Conservation (phyloP, 2,797 vertebrate genomes). For the Emys orbicularis region DNA sequence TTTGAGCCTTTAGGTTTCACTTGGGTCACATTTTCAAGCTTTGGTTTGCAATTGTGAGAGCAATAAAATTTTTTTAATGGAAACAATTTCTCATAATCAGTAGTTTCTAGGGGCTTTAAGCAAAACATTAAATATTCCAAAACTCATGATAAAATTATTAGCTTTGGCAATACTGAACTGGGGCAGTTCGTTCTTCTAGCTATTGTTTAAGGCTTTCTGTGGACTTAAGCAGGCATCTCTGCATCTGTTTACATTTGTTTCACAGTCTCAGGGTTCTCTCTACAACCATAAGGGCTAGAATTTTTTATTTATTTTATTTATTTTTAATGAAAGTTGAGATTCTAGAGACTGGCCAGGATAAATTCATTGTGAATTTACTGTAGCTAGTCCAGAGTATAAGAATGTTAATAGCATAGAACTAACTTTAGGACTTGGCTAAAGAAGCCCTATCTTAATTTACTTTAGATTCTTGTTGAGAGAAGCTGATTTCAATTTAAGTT, state of each 20-base stretch:
- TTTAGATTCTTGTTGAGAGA: neutral
- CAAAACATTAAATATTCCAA: slow-evolving; percentile 13
- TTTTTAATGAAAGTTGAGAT: neutral
- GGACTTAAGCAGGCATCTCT: slow-evolving; percentile 29
- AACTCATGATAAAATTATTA: neutral
- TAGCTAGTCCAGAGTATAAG: neutral
- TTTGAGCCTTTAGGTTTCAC: neutral
- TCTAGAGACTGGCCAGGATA: neutral
- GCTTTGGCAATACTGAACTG: slow-evolving; percentile 4
- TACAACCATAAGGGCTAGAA: neutral
- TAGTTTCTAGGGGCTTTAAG: slow-evolving; percentile 38
- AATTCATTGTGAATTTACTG: neutral
- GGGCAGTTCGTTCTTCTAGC: neutral
- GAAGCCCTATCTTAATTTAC: neutral
- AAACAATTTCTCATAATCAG: neutral
- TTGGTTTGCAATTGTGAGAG: slow-evolving; percentile 15
- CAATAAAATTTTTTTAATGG: neutral
- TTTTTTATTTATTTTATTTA: too few relatives aligned
- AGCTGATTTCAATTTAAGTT: neutral
- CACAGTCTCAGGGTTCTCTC: neutral
- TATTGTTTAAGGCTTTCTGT: slow-evolving; percentile 34
- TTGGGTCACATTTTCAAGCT: neutral
- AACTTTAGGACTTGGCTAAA: neutral
- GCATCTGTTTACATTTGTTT: slow-evolving; percentile 1
- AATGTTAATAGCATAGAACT: neutral